Conservation (phyloP, 2,888 invertebrate species). For the Cylindroiulus punctatus region DNA sequence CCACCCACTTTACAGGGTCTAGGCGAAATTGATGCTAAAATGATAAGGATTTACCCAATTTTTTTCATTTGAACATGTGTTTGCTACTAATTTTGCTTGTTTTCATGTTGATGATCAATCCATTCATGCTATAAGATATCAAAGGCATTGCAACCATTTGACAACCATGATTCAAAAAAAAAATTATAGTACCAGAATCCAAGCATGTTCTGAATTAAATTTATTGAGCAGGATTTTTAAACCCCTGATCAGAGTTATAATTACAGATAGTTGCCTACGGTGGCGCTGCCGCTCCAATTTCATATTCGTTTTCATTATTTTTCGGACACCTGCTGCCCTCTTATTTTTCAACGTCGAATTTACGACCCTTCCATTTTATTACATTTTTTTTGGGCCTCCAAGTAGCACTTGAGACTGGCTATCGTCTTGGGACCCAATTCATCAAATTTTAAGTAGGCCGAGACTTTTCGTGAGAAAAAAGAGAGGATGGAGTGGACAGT, state of each 20-base stretch:
- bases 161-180: too few relatives aligned
- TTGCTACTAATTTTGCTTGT: too few relatives aligned
- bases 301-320: not conserved
- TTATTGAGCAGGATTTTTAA: too few relatives aligned
- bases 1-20: too few relatives aligned
- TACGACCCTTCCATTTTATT: not conserved
- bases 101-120: too few relatives aligned
- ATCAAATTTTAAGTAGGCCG: not conserved
- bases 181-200: not conserved
- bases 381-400: not conserved
- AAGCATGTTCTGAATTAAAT: not conserved
- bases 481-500: not conserved
- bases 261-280: not conserved
- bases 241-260: not conserved
- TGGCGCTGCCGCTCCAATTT: not conserved
- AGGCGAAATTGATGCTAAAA: too few relatives aligned
- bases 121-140: too few relatives aligned
- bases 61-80: too few relatives aligned
- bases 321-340: not conserved
- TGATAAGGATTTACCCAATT: too few relatives aligned
- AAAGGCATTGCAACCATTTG: too few relatives aligned
- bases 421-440: constrained; percentile 3
- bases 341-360: not conserved
- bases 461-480: not conserved
- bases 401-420: constrained; percentile 16